Conservation (phyloP, 30 jellyfish, hydroid and myxozoan species). For the Catostylus mosaicus region DNA sequence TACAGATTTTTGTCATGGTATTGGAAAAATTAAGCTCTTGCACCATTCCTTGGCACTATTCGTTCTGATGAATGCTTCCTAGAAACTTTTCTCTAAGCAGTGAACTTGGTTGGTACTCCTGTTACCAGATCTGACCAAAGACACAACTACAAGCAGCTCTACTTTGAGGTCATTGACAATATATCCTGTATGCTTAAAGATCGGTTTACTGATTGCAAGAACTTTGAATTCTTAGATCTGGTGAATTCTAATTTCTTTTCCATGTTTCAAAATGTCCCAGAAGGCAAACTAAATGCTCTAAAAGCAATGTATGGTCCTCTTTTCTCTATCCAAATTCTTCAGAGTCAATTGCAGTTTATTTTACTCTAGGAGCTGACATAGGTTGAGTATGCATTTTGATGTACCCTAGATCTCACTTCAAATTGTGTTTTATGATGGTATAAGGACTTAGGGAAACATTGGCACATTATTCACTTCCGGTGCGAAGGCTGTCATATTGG, state of each 20-base stretch:
- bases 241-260: constrained; percentile 17
- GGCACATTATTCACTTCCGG: no score
- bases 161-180: constrained; percentile 26
- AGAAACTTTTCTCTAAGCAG: not conserved
- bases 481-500: no score
- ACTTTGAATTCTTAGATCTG: constrained; percentile 17
- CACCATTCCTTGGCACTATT: not conserved
- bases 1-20: constrained; percentile 30
- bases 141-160: constrained; percentile 39
- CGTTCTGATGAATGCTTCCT: constrained; percentile 10
- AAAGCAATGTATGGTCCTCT: constrained; percentile 21
- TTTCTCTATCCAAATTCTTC: not conserved
- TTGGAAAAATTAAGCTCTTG: constrained; percentile 3
- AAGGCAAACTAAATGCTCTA: constrained; percentile 10
- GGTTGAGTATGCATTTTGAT: no score
- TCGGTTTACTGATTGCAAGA: constrained; percentile 12
- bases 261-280: not conserved
- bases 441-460: no score
- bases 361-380: no score
- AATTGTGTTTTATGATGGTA: no score
- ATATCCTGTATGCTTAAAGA: constrained; percentile 22
- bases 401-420: no score
- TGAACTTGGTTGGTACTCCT: constrained; percentile 23
- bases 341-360: no score
- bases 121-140: constrained; percentile 1